Conservation (phyloP, 2,113 vertebrate species). For the Speoplatyrhinus poulsoni region DNA sequence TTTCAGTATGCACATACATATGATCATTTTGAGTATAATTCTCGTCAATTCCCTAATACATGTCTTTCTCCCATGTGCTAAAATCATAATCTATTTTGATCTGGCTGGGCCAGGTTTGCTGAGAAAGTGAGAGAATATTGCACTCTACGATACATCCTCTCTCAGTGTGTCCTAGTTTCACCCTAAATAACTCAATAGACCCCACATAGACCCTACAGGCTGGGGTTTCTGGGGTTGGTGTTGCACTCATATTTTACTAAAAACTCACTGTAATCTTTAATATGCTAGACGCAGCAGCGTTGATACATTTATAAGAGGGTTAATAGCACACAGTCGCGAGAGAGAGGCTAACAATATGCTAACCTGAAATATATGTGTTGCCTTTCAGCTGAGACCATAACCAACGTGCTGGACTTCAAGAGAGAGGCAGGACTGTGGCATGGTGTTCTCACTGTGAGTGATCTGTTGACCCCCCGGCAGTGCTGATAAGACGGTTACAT, state of each 20-base stretch:
- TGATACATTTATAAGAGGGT: too few relatives aligned
- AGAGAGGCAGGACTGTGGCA: conserved; percentile 96
- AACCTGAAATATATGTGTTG: background rate
- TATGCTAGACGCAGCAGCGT: background rate
- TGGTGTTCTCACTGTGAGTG: conserved; percentile 89
- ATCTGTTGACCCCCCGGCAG: background rate
- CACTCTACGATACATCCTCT: background rate
- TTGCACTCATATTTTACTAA: too few relatives aligned
- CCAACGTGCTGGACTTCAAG: conserved; percentile 97
- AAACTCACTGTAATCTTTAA: background rate
- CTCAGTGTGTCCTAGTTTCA: background rate
- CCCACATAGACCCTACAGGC: background rate
- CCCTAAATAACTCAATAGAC: background rate
- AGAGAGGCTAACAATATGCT: too few relatives aligned
- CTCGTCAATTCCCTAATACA: too few relatives aligned
- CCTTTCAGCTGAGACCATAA: conserved; percentile 88
- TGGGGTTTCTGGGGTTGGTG: too few relatives aligned
- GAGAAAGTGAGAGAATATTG: background rate
- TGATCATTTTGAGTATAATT: too few relatives aligned
- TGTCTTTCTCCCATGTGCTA: too few relatives aligned
- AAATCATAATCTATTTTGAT: too few relatives aligned
- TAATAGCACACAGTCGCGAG: too few relatives aligned
- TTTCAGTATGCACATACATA: too few relatives aligned
- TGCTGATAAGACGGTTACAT: conserved; percentile 9
- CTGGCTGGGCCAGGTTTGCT: too few relatives aligned